Conservation (phyloP, 2,888 invertebrate genomes). For the Diarsia dahlii region DNA sequence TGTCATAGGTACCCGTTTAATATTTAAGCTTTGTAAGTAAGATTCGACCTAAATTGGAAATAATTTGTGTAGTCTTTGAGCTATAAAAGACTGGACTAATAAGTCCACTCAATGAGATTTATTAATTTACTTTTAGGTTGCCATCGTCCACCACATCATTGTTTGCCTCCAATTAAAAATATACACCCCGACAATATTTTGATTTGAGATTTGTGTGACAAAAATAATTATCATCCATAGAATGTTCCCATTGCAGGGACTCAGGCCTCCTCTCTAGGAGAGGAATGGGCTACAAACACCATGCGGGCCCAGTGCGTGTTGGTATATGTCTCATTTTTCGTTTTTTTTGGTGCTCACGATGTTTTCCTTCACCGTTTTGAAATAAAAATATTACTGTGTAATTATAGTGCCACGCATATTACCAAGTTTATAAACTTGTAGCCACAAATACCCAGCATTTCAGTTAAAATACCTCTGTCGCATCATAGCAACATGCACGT, state of each 20-base stretch:
- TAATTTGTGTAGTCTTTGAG: constrained; percentile 16
- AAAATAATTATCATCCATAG: too few relatives aligned
- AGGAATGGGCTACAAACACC: too few relatives aligned
- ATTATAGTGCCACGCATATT: neutral
- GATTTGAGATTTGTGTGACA: neutral
- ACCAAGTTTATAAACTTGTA: neutral
- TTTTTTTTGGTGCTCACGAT: too few relatives aligned
- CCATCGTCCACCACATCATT: neutral
- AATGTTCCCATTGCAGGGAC: too few relatives aligned
- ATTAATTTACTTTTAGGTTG: neutral
- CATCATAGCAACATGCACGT: neutral
- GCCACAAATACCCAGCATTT: neutral
- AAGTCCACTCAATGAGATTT: neutral
- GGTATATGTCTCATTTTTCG: too few relatives aligned
- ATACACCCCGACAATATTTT: neutral
- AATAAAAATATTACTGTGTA: too few relatives aligned
- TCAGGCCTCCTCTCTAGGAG: too few relatives aligned
- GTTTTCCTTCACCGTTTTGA: neutral
- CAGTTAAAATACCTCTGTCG: constrained; percentile 13
- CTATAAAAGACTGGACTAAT: neutral
- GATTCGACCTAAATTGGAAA: neutral
- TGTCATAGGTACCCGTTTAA: constrained; percentile 15
- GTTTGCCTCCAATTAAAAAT: neutral
- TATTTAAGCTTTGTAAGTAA: constrained; percentile 27
- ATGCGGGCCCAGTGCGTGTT: too few relatives aligned